Evolutionary conservation across 2,113 vertebrate species (phyloP), one percentile per base, ranked within the genome.

Genomic region (Cromileptes altivelis): DNA sequence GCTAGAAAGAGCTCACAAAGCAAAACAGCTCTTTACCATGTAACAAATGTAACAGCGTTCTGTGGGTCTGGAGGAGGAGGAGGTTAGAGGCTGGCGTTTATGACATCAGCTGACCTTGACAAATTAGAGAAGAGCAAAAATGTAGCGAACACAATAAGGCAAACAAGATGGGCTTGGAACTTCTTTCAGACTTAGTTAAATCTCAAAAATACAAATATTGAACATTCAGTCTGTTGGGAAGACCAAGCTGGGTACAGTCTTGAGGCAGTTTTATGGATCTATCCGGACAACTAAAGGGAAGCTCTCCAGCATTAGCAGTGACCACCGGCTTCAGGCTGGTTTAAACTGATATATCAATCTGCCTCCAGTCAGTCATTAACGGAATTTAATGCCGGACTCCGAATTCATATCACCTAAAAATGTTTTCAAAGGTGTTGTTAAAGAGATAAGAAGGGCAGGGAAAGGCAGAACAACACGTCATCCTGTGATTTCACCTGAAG

Each of bases 381-480:
- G 13, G 65, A 50, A 50, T 50, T 30, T 6, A 68, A 68, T 50
- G 10, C 15, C 19, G 6, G 33, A 37, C 33, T 37, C 33, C 5
- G 33, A 37, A 37, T 37, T 37, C 6, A 37, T 37, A 37, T 37
- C 33, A 37, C 6, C 68, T 37, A 55, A 37, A 1, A 23, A 40
- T 40, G 50, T 55, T 14, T 53, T 70, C 68, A 70, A 21, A 70
- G n/a, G n/a, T 30, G 47, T 27, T 30, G 65, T 49, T 11, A 52
- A 69, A 69, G 8, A 52, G 25, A 52, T 69, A 4, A 69, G 50
- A 52, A 52, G 23, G 4, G 47, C 47, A 65, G 69, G 42, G 21
- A 23, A 56, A 42, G 6, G 42, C 52, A 23, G 4, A 23, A 40
- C 52, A 30, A 30, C 14, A 30, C 25, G 4, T 1, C 11, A 25